These are phyloP conservation scores for Sycophaga agraensis DNA, from an alignment of 1,140 invertebrate genomes.

Conservation along the genomic window DNA sequence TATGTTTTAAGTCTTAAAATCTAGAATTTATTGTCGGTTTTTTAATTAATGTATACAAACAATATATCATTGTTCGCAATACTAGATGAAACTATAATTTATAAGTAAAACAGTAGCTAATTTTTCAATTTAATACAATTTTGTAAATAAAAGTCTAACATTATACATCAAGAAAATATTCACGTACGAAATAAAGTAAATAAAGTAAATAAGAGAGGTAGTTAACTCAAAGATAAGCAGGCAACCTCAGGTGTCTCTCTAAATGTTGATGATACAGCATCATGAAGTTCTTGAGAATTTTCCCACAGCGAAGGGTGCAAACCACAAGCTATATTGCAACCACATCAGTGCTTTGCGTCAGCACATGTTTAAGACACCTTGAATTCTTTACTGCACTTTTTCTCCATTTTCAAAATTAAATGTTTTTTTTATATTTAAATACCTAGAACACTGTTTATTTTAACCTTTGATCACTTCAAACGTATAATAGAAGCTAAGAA, in stretches of 20 bases:
- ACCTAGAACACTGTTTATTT: background rate
- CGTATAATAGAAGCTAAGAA: too few relatives aligned
- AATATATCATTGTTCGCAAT: too few relatives aligned
- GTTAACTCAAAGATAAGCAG: slow-evolving; percentile 1
- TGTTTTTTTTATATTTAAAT: background rate
- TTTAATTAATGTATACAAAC: too few relatives aligned
- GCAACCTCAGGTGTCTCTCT: background rate
- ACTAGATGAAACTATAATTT: too few relatives aligned
- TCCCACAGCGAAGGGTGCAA: slow-evolving; percentile 52
- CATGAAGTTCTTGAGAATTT: slow-evolving; percentile 36
- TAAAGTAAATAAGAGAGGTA: background rate
- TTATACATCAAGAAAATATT: too few relatives aligned
- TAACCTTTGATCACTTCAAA: too few relatives aligned
- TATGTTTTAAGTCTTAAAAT: too few relatives aligned
- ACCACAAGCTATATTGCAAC: slow-evolving; percentile 45
- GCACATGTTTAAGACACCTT: slow-evolving; percentile 30
- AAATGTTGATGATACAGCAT: background rate
- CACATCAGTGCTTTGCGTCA: slow-evolving; percentile 36
- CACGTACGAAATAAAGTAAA: background rate
- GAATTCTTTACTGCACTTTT: slow-evolving; percentile 8
- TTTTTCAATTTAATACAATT: too few relatives aligned
- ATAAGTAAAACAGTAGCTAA: too few relatives aligned
- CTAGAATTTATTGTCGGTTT: too few relatives aligned
- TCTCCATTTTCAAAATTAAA: too few relatives aligned
- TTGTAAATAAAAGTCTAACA: too few relatives aligned